phyloP scores from a whole-genome alignment of 2,113 vertebrate genomes.

The Crotalus helleri region DNA sequence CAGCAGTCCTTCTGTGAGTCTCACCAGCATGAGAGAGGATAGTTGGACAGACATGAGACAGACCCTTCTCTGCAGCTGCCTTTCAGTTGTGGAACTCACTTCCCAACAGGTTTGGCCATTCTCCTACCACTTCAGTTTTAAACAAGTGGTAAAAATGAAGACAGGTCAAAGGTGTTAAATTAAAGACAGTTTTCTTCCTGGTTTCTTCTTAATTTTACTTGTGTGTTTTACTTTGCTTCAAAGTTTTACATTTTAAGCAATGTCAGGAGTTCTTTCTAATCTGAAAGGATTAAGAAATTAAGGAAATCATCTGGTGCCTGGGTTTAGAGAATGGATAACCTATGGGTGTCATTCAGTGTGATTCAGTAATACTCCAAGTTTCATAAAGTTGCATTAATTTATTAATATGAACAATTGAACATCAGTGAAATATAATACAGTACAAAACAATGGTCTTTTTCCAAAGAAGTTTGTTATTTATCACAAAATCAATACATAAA shows the following conservation, averaged over 20 bases:
- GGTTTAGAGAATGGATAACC: not conserved
- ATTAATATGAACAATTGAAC: not conserved
- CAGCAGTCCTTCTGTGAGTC: not conserved
- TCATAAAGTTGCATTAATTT: not conserved
- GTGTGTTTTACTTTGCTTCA: not conserved
- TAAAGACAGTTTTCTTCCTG: not conserved
- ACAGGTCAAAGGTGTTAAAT: not conserved
- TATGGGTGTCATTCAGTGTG: not conserved
- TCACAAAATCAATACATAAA: slow-evolving; percentile 20
- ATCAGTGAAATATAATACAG: not conserved
- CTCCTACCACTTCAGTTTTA: not conserved
- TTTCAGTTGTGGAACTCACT: not conserved
- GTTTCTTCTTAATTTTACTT: not conserved
- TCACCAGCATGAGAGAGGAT: not conserved
- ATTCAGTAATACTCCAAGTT: not conserved
- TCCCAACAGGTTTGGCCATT: not conserved
- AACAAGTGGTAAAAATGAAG: not conserved
- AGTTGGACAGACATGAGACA: not conserved
- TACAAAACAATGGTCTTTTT: not conserved
- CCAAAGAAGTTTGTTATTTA: not conserved
- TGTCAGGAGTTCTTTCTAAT: not conserved
- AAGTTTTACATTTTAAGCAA: not conserved
- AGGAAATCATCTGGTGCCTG: not conserved
- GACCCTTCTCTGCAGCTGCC: not conserved
- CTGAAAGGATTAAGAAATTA: not conserved